Evolutionary conservation across 1,140 invertebrate species (phyloP).

Genomic region (Bombus vancouverensis): DNA sequence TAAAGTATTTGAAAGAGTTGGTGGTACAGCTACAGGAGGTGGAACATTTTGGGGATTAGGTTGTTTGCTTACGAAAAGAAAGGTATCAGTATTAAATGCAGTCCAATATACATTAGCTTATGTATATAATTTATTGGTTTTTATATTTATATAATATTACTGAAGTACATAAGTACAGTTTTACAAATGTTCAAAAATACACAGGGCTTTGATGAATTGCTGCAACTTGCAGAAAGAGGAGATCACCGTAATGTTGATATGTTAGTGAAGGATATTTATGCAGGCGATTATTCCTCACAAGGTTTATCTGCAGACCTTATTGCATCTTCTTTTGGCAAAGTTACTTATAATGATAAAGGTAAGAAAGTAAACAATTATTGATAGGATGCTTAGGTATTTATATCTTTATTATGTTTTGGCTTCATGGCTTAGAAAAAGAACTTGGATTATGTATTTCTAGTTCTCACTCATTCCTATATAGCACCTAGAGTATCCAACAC

Average conservation of each 20-base stretch:
- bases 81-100: constrained; percentile 77
- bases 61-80: constrained; percentile 87
- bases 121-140: neutral
- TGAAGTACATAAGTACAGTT: constrained; percentile 32
- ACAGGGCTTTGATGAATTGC: constrained; percentile 88
- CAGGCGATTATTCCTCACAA: constrained; percentile 85
- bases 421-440: no score
- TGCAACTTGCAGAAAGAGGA: constrained; percentile 87
- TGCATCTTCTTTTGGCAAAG: constrained; percentile 90
- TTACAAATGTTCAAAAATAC: constrained; percentile 58
- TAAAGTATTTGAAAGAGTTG: constrained; percentile 87
- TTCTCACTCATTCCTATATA: neutral
- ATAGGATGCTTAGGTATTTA: no score
- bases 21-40: constrained; percentile 90
- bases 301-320: constrained; percentile 88
- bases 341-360: constrained; percentile 78
- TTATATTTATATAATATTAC: constrained; percentile 1
- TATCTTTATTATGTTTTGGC: no score
- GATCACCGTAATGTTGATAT: constrained; percentile 90
- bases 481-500: no score
- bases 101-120: neutral
- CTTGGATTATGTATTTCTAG: no score
- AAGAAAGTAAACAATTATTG: constrained; percentile 2
- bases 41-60: constrained; percentile 91
- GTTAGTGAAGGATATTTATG: constrained; percentile 90